Base-by-base conservation (phyloP, 2,888 invertebrate genomes). In the Andrena fulva region DNA sequence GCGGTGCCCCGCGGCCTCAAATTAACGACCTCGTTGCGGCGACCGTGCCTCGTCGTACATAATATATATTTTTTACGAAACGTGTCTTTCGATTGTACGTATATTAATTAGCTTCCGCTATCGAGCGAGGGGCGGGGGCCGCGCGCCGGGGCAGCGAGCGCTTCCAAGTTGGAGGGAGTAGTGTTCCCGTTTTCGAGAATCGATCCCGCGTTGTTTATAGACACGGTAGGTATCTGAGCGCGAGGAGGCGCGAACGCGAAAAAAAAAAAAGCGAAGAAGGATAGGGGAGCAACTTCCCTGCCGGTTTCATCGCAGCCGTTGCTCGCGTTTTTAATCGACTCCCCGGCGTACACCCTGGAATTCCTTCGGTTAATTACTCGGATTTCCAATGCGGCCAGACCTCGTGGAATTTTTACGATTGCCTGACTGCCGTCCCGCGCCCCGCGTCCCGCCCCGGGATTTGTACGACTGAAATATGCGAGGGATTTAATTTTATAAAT, bases 351-450 rank as follows among this genome's bases (percentile, higher is more conserved):
- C 82, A 77, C 86, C 84, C 88, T 80, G 85, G 89, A 91, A 94
- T 94, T 93, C 93, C 91, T 90, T 90, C 90, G 91, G 93, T 93
- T 93, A 93, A 94, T 94, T 94, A 93, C 93, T 88, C 90, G 90
- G 91, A 92, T 93, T 93, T 93, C 89, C 91, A 92, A 92, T 93
- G 91, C 88, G 87, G 87, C 87, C 87, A 85, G 87, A 89, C 86
- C 89, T 88, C 89, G 86, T 91, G 93, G 92, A 92, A 93, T 93
- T 92, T 92, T 91, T 92, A 92, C 92, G 89, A 92, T 89, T 92
- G 89, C 87, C 89, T 74, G 85, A 86, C 87, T 84, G 77, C 72
- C 84, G 48, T 75, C 72, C 82, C 85, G 33, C n/a, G 66, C 72
- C 27, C 50, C 72, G 70, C 66, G 60, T 42, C 74, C 73, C 24